These are phyloP conservation scores for Sarcophaga variegata DNA, from an alignment of 2,888 invertebrate genomes.

Conservation along the genomic window DNA sequence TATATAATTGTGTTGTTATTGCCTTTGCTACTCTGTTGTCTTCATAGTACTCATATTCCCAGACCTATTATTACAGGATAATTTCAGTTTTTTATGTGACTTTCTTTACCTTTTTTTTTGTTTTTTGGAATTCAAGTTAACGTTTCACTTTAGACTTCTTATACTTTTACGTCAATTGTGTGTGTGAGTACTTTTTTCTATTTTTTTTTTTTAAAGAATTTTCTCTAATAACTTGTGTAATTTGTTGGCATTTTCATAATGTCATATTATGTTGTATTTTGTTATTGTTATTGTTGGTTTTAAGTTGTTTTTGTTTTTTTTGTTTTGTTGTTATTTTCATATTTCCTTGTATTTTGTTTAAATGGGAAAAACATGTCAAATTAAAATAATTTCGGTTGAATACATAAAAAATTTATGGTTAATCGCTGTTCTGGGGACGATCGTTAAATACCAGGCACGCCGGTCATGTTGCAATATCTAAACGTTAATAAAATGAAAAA, in stretches of 20 bases:
- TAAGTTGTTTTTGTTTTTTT: neutral
- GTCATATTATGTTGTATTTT: neutral
- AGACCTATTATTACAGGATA: conserved; percentile 63
- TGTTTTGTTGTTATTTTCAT: neutral
- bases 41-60: conserved; percentile 51
- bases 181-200: neutral
- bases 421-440: conserved; percentile 26
- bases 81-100: conserved; percentile 58
- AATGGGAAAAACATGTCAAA: conserved; percentile 52
- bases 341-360: neutral
- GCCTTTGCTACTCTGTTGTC: conserved; percentile 34
- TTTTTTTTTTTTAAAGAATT: conserved; percentile 21
- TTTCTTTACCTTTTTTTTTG: neutral
- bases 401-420: conserved; percentile 61
- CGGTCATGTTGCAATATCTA: neutral
- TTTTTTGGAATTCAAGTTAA: conserved; percentile 5
- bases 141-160: neutral
- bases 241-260: conserved; percentile 28
- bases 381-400: conserved; percentile 67
- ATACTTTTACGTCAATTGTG: neutral
- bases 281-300: neutral
- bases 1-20: conserved; percentile 28
- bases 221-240: conserved; percentile 59
- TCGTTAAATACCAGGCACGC: neutral
- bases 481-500: neutral